Percentiles rank a stretch among this genome's conserved stretches.
Evolutionary conservation across 2,797 vertebrate species (phyloP).

Genomic region (Acropternis orthonyx): DNA sequence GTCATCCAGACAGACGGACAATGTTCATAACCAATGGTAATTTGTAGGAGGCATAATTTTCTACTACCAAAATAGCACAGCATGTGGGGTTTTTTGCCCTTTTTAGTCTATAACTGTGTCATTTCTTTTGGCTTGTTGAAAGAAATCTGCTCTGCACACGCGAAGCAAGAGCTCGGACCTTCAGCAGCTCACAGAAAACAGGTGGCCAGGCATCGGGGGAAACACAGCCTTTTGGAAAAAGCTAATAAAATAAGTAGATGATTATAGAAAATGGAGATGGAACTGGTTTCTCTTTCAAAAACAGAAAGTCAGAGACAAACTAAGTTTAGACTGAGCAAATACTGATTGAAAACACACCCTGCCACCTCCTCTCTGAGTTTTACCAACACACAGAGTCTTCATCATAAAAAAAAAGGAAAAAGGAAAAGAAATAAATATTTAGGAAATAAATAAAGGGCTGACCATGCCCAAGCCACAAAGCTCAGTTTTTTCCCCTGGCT

Average conservation of each 20-base stretch:
- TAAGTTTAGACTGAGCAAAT: background rate
- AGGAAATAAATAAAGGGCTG: background rate
- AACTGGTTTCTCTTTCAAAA: background rate
- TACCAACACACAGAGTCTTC: background rate
- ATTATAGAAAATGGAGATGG: background rate
- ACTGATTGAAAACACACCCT: background rate
- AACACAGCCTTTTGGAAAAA: background rate
- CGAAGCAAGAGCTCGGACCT: background rate
- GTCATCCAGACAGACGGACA: constrained; percentile 19
- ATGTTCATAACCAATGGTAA: constrained; percentile 36
- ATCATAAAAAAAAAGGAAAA: background rate
- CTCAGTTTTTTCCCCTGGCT: background rate
- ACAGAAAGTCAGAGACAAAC: background rate
- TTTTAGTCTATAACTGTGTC: constrained; percentile 15
- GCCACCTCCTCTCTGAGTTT: background rate
- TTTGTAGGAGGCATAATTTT: constrained; percentile 39
- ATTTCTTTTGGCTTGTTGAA: constrained; percentile 13
- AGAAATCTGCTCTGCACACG: background rate
- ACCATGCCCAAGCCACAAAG: background rate
- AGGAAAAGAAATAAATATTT: background rate
- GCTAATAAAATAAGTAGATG: constrained; percentile 45
- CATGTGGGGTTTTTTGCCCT: background rate
- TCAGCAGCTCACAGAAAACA: constrained; percentile 38
- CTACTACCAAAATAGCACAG: constrained; percentile 52
- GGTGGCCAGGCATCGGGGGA: constrained; percentile 9